phyloP scores from a whole-genome alignment of 2,113 vertebrate species.

The Protobothrops mucrosquamatus region DNA sequence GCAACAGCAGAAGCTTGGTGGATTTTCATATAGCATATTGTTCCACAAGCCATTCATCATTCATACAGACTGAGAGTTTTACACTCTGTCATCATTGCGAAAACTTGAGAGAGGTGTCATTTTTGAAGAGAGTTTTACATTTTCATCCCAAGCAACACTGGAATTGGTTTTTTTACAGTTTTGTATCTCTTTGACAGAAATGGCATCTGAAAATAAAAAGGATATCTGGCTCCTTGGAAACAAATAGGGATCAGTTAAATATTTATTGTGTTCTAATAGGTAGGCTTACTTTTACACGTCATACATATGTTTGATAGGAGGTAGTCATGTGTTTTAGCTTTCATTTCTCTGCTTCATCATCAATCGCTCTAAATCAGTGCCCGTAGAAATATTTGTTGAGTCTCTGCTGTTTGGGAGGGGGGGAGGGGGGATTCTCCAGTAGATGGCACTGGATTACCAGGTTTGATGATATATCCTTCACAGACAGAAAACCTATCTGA shows the following conservation, averaged over 20 bases:
- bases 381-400: neutral
- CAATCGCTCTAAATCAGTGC: neutral
- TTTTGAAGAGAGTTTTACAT: neutral
- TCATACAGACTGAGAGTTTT: neutral
- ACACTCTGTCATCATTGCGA: neutral
- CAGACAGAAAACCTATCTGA: neutral
- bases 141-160: neutral
- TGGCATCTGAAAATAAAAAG: neutral
- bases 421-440: neutral
- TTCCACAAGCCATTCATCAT: neutral
- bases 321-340: neutral
- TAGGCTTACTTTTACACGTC: neutral
- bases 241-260: neutral
- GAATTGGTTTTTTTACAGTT: neutral
- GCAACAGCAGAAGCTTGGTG: neutral
- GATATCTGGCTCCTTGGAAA: neutral
- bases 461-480: neutral
- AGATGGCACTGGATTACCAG: conserved; percentile 23
- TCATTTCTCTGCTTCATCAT: neutral
- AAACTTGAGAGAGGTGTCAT: neutral
- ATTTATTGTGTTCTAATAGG: neutral
- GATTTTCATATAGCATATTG: neutral
- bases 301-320: neutral
- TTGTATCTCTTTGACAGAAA: neutral
- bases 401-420: neutral